phyloP scores from a whole-genome alignment of 1,140 invertebrate species.

The Ceratosolen solmsi region DNA sequence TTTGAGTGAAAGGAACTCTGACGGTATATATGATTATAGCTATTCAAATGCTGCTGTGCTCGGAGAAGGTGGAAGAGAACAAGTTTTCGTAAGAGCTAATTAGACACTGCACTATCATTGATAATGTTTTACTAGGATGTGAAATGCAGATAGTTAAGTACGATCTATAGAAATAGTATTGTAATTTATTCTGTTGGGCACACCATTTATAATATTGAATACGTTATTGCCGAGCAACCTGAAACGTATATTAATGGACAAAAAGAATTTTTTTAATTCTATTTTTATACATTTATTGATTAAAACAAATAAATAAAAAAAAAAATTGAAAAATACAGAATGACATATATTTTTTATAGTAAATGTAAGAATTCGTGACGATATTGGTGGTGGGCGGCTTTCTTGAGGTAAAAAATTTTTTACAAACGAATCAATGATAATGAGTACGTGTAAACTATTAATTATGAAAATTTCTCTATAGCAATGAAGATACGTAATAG shows the following conservation, averaged over 20 bases:
- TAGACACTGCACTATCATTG: constrained; percentile 2
- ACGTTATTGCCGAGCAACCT: neutral
- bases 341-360: too few species aligned
- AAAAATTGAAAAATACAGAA: too few species aligned
- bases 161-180: neutral
- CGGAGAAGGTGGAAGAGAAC: neutral
- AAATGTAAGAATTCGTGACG: too few species aligned
- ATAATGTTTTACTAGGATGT: neutral
- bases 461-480: too few species aligned
- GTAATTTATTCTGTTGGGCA: neutral
- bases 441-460: too few species aligned
- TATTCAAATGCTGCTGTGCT: neutral
- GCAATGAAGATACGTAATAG: too few species aligned
- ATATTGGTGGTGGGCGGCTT: too few species aligned
- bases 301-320: too few species aligned
- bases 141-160: neutral
- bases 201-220: neutral
- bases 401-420: too few species aligned
- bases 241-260: neutral
- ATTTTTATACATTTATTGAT: neutral
- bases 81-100: neutral
- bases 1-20: neutral
- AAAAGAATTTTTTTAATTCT: neutral
- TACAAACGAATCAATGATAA: too few species aligned
- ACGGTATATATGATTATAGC: neutral